Conservation (phyloP, 2,113 vertebrate genomes). For the Mirounga angustirostris region DNA sequence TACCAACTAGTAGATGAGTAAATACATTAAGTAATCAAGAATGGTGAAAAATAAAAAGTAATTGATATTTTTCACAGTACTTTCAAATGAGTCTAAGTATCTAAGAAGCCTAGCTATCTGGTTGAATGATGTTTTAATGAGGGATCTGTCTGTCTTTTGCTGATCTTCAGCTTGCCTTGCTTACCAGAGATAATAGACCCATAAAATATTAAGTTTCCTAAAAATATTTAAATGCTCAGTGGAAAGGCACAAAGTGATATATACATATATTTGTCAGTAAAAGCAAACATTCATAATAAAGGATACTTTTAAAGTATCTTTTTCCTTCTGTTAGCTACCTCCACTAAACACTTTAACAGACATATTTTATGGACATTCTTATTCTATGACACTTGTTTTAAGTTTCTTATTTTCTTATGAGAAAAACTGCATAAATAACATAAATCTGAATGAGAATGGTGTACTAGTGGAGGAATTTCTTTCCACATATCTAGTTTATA, state of each 20-base stretch:
- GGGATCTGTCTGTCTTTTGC: background rate
- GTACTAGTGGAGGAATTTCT: background rate
- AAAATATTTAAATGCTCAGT: conserved; percentile 8
- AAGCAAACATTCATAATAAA: background rate
- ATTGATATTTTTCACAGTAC: background rate
- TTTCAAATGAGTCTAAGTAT: background rate
- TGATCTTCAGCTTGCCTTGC: background rate
- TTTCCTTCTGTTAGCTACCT: background rate
- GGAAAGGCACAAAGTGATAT: background rate
- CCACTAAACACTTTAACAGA: background rate
- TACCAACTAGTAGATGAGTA: background rate
- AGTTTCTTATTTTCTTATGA: conserved; percentile 44
- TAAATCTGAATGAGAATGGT: background rate
- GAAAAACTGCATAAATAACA: background rate
- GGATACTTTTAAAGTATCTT: background rate
- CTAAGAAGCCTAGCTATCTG: background rate
- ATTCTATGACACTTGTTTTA: background rate
- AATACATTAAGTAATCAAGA: background rate
- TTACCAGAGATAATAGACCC: background rate
- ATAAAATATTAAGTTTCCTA: background rate
- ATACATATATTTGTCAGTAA: background rate
- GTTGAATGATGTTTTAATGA: background rate
- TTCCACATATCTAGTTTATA: background rate
- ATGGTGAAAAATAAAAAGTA: background rate
- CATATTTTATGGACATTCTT: background rate